Evolutionary conservation across 2,888 invertebrate species (phyloP), one percentile per base, ranked within the genome.

Genomic region (Isotomurus palustris): DNA sequence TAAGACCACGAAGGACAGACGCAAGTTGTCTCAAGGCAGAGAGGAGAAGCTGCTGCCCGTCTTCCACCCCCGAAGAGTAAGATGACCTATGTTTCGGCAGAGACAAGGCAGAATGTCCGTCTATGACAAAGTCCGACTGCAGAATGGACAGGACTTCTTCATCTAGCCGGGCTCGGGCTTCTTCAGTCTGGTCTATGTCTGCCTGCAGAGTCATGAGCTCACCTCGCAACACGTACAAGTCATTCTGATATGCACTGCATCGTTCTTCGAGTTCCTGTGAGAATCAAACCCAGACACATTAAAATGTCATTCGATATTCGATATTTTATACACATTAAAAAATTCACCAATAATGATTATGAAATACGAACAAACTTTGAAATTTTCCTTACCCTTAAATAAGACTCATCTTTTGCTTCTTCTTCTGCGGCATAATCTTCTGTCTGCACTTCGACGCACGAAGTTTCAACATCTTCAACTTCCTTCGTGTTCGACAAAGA

Each of bases 121-220:
- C 70, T 35, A 68, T 44, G 49, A 62, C 48, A 48, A 70, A 70
- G 38, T 62, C 64, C n/a, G 62, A 61, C 56, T 68, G 58, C 22
- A 70, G 58, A 53, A 62, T 56, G 49, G 47, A 55, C 29, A 66
- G 53, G 48, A 70, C 58, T 54, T 68, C 66, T 50, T 67, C 66
- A 52, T 58, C 62, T 27, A 70, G 47, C 52, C 63, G 64, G 21
- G 65, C 66, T 53, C 58, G 59, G 24, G 58, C 45, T 45, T 67
- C 62, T 43, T 67, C 66, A 35, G 56, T 52, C 32, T 64, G 62
- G 53, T 67, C 68, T 32, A 64, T 54, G 47, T 62, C 60, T 21
- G 61, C 60, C 41, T 70, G 70, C 29, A 70, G 62, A 52, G 62
- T 64, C 58, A 70, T 60, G 45, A 70, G 53, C 58, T 70, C 68